Evolutionary conservation across 2,888 invertebrate genomes (phyloP).

Genomic region (Tetragonisca angustula): DNA sequence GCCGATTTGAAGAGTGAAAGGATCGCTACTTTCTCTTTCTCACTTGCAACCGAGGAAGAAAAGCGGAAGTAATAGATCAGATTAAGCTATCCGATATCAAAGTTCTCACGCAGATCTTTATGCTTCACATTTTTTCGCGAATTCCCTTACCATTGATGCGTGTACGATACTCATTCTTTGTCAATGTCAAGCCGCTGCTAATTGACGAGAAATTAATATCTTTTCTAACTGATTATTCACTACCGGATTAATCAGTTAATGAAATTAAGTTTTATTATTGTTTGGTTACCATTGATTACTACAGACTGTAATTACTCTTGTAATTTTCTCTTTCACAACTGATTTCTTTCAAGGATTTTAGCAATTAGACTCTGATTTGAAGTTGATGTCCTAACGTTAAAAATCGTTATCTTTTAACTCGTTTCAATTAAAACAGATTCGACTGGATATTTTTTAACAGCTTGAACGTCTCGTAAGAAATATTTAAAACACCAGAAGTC

Average conservation of each 20-base stretch:
- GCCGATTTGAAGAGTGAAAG: conserved; percentile 45
- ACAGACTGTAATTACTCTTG: background rate
- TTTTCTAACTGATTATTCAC: background rate
- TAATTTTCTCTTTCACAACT: too few species aligned
- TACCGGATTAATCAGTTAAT: background rate
- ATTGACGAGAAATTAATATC: background rate
- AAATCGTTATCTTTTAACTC: too few species aligned
- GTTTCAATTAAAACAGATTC: too few species aligned
- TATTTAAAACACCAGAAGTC: too few species aligned
- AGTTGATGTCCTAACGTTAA: too few species aligned
- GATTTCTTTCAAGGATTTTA: too few species aligned
- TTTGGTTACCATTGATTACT: background rate
- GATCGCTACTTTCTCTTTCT: conserved; percentile 50
- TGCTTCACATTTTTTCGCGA: conserved; percentile 5
- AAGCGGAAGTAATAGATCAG: conserved; percentile 55
- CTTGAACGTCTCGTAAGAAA: too few species aligned
- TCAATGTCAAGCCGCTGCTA: background rate
- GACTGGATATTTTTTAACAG: too few species aligned
- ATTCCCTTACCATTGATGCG: background rate
- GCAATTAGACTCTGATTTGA: too few species aligned
- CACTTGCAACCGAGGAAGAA: conserved; percentile 40
- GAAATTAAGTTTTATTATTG: background rate
- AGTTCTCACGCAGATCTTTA: conserved; percentile 33
- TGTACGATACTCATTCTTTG: background rate
- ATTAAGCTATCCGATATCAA: conserved; percentile 28